Percentiles rank a stretch among this genome's conserved stretches.
phyloP scores from a whole-genome alignment of 2,888 invertebrate species.

The Tenodera sinensis region DNA sequence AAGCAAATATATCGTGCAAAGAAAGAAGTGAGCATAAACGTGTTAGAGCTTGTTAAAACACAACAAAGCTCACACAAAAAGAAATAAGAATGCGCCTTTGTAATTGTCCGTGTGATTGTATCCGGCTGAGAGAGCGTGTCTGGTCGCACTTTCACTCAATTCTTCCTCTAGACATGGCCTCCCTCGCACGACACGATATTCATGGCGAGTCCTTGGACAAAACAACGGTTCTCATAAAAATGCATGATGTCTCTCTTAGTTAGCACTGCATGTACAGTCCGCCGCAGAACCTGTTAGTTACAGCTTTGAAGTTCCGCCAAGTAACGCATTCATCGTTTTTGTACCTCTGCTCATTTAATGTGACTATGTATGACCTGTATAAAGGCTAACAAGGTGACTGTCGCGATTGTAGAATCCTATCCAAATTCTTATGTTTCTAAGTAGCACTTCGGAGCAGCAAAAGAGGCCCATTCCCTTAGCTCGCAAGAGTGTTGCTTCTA shows the following conservation, averaged over 20 bases:
- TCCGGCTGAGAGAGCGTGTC: background rate
- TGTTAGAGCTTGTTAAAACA: background rate
- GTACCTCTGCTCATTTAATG: too few species aligned
- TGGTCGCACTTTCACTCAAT: background rate
- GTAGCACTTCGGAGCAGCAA: too few species aligned
- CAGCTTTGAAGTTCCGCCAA: background rate
- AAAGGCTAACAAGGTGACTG: too few species aligned
- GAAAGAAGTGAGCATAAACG: background rate
- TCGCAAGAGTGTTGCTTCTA: too few species aligned
- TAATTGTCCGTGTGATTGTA: background rate
- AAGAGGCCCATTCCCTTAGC: too few species aligned
- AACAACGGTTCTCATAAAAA: constrained; percentile 1
- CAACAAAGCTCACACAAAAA: background rate
- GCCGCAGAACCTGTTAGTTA: background rate
- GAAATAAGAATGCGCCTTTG: background rate
- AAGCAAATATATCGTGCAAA: background rate
- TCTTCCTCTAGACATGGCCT: background rate
- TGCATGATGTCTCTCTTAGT: background rate
- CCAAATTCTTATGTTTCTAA: too few species aligned
- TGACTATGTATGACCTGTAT: too few species aligned
- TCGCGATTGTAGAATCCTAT: too few species aligned
- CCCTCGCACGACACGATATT: background rate
- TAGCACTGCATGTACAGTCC: background rate
- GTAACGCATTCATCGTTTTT: background rate
- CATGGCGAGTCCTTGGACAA: background rate